These are phyloP conservation scores for Epizoanthus scotinus DNA, from an alignment of 92 coral and sea anemone genomes.

Conservation along the genomic window DNA sequence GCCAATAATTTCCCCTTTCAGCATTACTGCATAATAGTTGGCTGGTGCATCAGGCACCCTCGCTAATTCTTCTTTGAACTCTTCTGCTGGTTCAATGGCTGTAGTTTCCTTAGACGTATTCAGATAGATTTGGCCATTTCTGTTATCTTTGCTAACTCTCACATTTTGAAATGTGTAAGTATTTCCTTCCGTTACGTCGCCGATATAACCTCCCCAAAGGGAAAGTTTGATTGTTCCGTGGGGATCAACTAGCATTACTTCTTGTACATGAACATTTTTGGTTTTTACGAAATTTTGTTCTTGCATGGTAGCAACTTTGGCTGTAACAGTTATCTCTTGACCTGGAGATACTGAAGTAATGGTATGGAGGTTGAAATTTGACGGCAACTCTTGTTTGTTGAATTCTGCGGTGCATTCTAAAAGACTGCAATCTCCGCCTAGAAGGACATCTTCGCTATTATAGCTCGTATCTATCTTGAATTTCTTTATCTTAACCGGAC, in stretches of 20 bases:
- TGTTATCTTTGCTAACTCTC: slow-evolving; percentile 20
- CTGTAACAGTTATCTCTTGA: slow-evolving; percentile 15
- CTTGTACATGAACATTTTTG: slow-evolving; percentile 16
- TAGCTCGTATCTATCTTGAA: slow-evolving; percentile 27
- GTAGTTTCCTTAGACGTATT: slow-evolving; percentile 30
- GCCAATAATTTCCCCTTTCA: slow-evolving; percentile 14
- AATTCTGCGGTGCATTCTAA: slow-evolving; percentile 20
- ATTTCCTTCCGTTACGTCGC: slow-evolving; percentile 10
- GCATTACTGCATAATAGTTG: slow-evolving; percentile 10
- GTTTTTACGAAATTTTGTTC: slow-evolving; percentile 21
- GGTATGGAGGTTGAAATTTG: slow-evolving; percentile 18
- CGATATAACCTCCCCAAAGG: slow-evolving; percentile 2
- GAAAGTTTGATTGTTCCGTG: slow-evolving; percentile 14
- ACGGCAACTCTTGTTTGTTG: slow-evolving; percentile 27
- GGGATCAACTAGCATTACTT: slow-evolving; percentile 23
- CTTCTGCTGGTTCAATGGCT: not conserved
- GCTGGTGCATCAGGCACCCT: slow-evolving; percentile 20
- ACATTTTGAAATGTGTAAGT: slow-evolving; percentile 33
- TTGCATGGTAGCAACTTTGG: slow-evolving; percentile 24
- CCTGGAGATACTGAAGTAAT: slow-evolving; percentile 28
- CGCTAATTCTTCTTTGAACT: slow-evolving; percentile 26
- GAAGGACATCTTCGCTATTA: slow-evolving; percentile 37
- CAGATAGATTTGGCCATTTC: slow-evolving; percentile 29
- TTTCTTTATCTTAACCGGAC: slow-evolving; percentile 36
- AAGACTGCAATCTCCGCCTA: slow-evolving; percentile 38